Percentiles rank a stretch among this genome's conserved stretches.
Evolutionary conservation across 1,140 invertebrate genomes (phyloP).

Genomic region (Druon quercuslanigerum): DNA sequence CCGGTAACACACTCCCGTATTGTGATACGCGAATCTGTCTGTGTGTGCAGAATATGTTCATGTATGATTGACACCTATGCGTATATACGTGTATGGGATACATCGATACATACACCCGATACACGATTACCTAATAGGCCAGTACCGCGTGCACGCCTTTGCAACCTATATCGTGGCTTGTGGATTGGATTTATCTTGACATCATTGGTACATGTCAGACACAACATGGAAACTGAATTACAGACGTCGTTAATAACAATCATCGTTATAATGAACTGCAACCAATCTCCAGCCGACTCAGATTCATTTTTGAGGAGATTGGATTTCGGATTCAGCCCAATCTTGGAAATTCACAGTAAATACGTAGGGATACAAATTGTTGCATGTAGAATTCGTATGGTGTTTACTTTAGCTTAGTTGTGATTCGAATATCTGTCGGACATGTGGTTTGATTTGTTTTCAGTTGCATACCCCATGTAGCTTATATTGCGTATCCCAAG

Average conservation of each 20-base stretch:
- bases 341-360: too few species aligned
- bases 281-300: not conserved
- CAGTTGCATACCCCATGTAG: too few species aligned
- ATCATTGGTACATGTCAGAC: conserved; percentile 22
- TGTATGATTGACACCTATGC: not conserved
- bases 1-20: conserved; percentile 56
- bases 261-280: not conserved
- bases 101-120: conserved; percentile 12
- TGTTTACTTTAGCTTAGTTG: too few species aligned
- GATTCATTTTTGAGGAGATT: not conserved
- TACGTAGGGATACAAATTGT: too few species aligned
- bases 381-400: too few species aligned
- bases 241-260: conserved; percentile 24
- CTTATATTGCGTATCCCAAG: too few species aligned
- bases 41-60: conserved; percentile 43
- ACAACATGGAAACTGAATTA: conserved; percentile 25
- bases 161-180: conserved; percentile 15
- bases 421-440: too few species aligned
- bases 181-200: conserved; percentile 31
- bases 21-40: conserved; percentile 57
- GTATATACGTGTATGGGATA: conserved; percentile 36
- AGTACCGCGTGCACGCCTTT: conserved; percentile 29
- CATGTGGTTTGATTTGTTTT: too few species aligned
- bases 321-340: too few species aligned
- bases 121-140: conserved; percentile 57